phyloP scores from a whole-genome alignment of 2,113 vertebrate species.

The Lagenorhynchus albirostris region DNA sequence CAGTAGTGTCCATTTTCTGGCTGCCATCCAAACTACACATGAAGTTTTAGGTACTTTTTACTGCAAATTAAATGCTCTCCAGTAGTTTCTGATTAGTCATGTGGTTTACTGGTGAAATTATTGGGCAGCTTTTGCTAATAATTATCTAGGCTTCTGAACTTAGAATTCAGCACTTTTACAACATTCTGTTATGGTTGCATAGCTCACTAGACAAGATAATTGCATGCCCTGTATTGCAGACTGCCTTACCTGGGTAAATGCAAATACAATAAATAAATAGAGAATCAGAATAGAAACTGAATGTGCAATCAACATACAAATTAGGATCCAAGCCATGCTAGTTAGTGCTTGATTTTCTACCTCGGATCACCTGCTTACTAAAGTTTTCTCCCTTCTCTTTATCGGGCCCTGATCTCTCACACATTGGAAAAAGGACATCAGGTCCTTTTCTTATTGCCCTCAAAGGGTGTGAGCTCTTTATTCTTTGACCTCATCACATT shows the following conservation, averaged over 20 bases:
- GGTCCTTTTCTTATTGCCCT: neutral
- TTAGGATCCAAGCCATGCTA: neutral
- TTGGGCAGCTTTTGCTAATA: neutral
- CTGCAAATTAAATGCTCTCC: neutral
- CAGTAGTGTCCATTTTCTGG: neutral
- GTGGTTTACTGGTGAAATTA: neutral
- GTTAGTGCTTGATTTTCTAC: neutral
- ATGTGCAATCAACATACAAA: fast-evolving
- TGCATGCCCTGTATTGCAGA: fast-evolving
- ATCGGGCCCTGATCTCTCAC: neutral
- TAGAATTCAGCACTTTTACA: neutral
- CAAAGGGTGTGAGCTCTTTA: neutral
- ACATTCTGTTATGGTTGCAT: neutral
- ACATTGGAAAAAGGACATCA: neutral
- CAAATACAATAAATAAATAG: neutral
- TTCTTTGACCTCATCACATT: neutral
- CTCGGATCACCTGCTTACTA: neutral
- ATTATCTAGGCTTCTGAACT: neutral
- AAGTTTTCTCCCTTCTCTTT: neutral
- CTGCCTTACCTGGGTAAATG: neutral
- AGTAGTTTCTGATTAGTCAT: neutral
- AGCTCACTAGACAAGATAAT: neutral
- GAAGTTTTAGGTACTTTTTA: neutral
- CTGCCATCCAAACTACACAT: neutral
- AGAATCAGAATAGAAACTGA: neutral